Percentiles rank a stretch among this genome's conserved stretches.
These are phyloP conservation scores for Sycobia sp. DNA, from an alignment of 1,140 invertebrate genomes.

Conservation along the genomic window DNA sequence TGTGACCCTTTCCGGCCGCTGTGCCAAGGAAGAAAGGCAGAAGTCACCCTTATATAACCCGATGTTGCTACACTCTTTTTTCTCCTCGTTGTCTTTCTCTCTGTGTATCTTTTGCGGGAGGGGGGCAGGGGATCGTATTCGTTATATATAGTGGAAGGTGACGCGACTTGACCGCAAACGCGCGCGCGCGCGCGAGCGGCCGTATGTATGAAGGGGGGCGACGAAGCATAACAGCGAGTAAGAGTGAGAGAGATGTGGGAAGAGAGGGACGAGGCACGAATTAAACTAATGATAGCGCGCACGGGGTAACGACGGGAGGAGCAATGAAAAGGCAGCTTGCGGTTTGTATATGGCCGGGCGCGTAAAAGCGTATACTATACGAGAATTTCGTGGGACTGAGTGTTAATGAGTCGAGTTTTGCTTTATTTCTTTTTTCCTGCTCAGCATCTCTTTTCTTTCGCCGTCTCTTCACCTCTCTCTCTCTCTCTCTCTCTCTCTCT, in stretches of 20 bases:
- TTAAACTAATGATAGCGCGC: slow-evolving; percentile 37
- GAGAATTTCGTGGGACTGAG: slow-evolving; percentile 29
- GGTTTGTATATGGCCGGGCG: slow-evolving; percentile 11
- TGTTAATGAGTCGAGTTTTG: slow-evolving; percentile 34
- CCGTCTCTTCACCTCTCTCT: background rate
- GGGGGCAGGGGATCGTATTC: no score
- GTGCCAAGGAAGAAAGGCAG: background rate
- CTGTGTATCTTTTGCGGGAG: no score
- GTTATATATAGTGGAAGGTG: slow-evolving; percentile 23
- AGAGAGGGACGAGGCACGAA: slow-evolving; percentile 18
- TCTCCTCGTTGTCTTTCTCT: no score
- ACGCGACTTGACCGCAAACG: slow-evolving; percentile 32
- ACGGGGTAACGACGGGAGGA: slow-evolving; percentile 8
- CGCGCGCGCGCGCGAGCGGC: no score
- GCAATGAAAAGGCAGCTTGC: slow-evolving; percentile 27
- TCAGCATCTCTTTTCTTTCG: background rate
- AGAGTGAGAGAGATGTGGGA: background rate
- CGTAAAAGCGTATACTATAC: slow-evolving; percentile 2
- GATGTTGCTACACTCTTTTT: no score
- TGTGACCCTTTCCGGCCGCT: slow-evolving; percentile 33
- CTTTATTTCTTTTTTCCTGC: background rate
- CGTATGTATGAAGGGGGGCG: background rate
- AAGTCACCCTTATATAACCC: slow-evolving; percentile 28
- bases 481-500: background rate
- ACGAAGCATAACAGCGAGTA: background rate